Evolutionary conservation across 2,113 vertebrate genomes (phyloP), one percentile per base, ranked within the genome.

Genomic region (Symphodus melops): DNA sequence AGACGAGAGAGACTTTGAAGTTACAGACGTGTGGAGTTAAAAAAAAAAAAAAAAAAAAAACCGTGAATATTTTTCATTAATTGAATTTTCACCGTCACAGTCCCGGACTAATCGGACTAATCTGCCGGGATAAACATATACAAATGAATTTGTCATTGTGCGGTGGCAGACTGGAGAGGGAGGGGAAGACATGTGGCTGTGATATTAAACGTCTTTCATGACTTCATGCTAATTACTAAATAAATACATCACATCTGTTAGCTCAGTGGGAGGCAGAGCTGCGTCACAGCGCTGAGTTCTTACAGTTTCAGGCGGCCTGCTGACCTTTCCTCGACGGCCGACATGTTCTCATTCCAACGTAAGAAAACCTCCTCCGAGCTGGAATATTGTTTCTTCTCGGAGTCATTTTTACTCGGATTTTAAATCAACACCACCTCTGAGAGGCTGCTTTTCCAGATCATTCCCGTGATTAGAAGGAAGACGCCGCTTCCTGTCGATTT

Each of bases 141-240:
- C n/a, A 51, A 69, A 73, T 60, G 13, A 60, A 65, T 74, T 83
- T 60, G 48, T 64, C 62, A 56, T 53, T 68, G 58, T 61, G 59
- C 57, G 58, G 59, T 33, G 60, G 72, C 57, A 68, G 76, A 79
- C 67, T 79, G 51, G 4, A 6, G 28, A 3, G 28, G 0, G 33
- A 16, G 42, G 33, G 11, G 2, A 11, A 11, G 55, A 57, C 23
- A 21, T 55, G 62, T 73, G 62, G 56, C 56, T 3, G 10, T 42
- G 72, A 67, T 71, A 68, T 82, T 67, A 62, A 73, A 71, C 53
- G 58, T 63, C 56, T 56, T 67, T n/a, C 49, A 7, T 56, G 68
- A 71, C 51, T 82, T 72, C 2, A 63, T 68, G 61, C 58, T 52
- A 68, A 54, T 53, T 39, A 57, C 68, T 46, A 20, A 76, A 39